Percentiles rank a stretch among this genome's conserved stretches.
Conservation (phyloP, 2,113 vertebrate species). For the Uropsilus gracilis region DNA sequence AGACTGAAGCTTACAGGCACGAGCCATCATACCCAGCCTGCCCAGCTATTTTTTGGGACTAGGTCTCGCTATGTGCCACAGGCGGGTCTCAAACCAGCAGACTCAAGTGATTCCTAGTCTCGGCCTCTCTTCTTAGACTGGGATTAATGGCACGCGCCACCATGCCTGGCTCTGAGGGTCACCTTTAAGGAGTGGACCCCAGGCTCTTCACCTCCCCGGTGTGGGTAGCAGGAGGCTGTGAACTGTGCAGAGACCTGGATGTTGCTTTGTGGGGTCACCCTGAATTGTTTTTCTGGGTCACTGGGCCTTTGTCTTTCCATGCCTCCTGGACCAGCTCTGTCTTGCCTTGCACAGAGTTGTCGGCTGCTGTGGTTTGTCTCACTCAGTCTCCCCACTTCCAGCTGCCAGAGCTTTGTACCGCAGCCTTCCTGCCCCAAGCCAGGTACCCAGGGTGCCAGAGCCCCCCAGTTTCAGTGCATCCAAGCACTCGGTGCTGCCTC, state of each 20-base stretch:
- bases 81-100: no score
- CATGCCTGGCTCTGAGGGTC: no score
- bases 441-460: background rate
- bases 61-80: no score
- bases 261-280: background rate
- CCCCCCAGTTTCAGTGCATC: background rate
- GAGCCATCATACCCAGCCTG: no score
- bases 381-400: background rate
- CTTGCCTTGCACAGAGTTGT: background rate
- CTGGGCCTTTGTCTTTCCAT: background rate
- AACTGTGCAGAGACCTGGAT: background rate
- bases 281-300: background rate
- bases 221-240: background rate
- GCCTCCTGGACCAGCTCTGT: background rate
- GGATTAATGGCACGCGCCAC: no score
- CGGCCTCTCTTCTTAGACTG: no score
- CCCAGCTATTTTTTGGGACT: no score
- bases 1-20: no score
- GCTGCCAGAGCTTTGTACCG: background rate
- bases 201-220: background rate
- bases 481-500: background rate
- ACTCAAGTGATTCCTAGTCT: no score
- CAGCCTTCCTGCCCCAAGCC: background rate
- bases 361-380: background rate
- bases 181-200: background rate